phyloP scores from a whole-genome alignment of 35 echinoderm and acorn worm genomes.

The Lytechinus variegatus region DNA sequence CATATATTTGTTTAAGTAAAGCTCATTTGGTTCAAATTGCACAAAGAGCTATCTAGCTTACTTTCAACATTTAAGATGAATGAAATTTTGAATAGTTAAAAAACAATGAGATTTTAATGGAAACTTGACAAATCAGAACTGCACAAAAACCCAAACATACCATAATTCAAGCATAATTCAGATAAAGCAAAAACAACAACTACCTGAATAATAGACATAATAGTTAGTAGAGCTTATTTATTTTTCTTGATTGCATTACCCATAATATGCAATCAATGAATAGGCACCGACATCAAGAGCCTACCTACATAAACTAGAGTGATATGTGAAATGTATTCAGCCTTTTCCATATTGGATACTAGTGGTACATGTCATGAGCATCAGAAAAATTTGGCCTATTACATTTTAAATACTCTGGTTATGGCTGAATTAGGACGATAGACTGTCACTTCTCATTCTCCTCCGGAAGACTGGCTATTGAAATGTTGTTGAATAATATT shows the following conservation, averaged over 20 bases:
- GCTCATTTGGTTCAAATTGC: neutral
- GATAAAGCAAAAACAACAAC: neutral
- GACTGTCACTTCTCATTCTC: neutral
- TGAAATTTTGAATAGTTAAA: neutral
- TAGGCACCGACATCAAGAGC: neutral
- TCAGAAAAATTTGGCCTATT: too few relatives aligned
- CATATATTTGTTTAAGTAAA: neutral
- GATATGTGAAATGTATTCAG: neutral
- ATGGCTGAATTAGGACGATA: neutral
- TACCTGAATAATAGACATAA: neutral
- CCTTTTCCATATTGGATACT: neutral
- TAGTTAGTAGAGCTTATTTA: too few relatives aligned
- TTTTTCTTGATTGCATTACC: too few relatives aligned
- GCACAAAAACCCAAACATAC: neutral
- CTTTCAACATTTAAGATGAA: neutral
- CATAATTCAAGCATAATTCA: neutral
- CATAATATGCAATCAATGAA: too few relatives aligned
- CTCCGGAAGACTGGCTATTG: neutral
- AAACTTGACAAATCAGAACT: neutral
- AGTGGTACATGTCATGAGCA: neutral
- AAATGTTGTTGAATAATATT: neutral
- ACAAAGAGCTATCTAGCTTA: neutral
- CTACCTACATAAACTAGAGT: neutral
- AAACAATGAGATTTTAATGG: neutral
- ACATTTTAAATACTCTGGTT: neutral